phyloP scores from a whole-genome alignment of 2,797 vertebrate genomes.

The Enteromius fasciolatus region DNA sequence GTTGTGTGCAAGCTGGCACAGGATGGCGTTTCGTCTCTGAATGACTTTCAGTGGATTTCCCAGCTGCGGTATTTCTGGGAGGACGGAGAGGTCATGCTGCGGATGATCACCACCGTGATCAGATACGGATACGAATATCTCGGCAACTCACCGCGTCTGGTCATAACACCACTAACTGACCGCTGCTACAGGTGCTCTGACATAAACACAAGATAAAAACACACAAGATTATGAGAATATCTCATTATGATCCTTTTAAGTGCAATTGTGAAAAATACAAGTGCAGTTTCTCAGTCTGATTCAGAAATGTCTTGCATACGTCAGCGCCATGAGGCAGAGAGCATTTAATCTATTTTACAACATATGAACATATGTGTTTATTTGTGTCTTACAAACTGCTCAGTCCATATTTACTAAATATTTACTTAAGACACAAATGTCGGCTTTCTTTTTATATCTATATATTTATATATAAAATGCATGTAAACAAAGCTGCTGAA shows the following conservation, averaged over 20 bases:
- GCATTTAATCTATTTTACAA: background rate
- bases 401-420: background rate
- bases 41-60: slow-evolving; percentile 92
- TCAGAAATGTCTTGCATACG: background rate
- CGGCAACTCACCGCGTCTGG: slow-evolving; percentile 88
- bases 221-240: background rate
- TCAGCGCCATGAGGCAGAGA: background rate
- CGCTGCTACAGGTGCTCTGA: slow-evolving; percentile 87
- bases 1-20: slow-evolving; percentile 85
- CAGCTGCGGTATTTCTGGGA: slow-evolving; percentile 93
- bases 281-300: background rate
- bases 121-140: slow-evolving; percentile 94
- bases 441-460: background rate
- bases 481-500: background rate
- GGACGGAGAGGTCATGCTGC: slow-evolving; percentile 78
- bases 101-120: slow-evolving; percentile 91
- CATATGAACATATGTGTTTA: background rate
- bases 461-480: background rate
- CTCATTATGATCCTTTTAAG: background rate
- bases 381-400: background rate
- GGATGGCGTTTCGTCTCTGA: slow-evolving; percentile 80
- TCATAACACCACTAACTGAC: slow-evolving; percentile 93
- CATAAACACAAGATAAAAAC: background rate
- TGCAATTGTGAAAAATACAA: background rate
- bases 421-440: background rate